These are phyloP conservation scores for Ophiodon elongatus DNA, from an alignment of 2,113 vertebrate genomes.

Conservation along the genomic window DNA sequence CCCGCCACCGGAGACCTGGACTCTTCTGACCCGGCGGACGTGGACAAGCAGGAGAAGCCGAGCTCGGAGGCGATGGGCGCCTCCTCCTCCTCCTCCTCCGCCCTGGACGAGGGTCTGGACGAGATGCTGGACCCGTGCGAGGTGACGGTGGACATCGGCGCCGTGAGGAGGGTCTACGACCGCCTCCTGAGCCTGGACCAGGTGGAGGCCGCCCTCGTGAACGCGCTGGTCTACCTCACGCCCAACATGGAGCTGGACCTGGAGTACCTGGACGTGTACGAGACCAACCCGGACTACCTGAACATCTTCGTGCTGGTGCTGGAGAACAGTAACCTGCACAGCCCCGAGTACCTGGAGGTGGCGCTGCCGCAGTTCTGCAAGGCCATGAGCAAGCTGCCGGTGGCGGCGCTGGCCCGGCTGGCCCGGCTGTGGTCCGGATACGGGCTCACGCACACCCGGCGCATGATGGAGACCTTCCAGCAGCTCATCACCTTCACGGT, in stretches of 20 bases:
- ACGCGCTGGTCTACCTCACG: conserved; percentile 95
- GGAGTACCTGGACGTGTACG: conserved; percentile 96
- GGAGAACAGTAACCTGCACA: conserved; percentile 98
- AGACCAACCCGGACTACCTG: conserved; percentile 94
- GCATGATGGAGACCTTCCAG: conserved; percentile 98
- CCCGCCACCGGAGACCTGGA: conserved; percentile 87
- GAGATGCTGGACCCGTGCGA: conserved; percentile 87
- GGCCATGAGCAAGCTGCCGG: conserved; percentile 96
- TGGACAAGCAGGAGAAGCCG: conserved; percentile 89
- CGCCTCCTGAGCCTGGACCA: conserved; percentile 92
- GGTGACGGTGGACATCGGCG: conserved; percentile 92
- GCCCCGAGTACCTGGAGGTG: conserved; percentile 97
- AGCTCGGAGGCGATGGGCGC: conserved; percentile 81
- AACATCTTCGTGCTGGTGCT: conserved; percentile 97
- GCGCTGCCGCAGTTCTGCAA: conserved; percentile 97
- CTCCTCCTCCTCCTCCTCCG: conserved; percentile 83
- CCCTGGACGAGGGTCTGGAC: conserved; percentile 83
- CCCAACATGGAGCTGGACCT: conserved; percentile 98
- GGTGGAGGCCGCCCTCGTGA: conserved; percentile 95
- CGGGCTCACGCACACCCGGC: conserved; percentile 89
- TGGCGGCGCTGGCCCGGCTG: conserved; percentile 91
- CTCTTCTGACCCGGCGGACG: conserved; percentile 84
- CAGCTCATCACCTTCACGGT: conserved; percentile 99
- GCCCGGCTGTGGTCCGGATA: conserved; percentile 93
- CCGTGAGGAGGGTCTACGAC: conserved; percentile 93